Evolutionary conservation across 2,797 vertebrate genomes (phyloP).

Genomic region (Staurois parvus): DNA sequence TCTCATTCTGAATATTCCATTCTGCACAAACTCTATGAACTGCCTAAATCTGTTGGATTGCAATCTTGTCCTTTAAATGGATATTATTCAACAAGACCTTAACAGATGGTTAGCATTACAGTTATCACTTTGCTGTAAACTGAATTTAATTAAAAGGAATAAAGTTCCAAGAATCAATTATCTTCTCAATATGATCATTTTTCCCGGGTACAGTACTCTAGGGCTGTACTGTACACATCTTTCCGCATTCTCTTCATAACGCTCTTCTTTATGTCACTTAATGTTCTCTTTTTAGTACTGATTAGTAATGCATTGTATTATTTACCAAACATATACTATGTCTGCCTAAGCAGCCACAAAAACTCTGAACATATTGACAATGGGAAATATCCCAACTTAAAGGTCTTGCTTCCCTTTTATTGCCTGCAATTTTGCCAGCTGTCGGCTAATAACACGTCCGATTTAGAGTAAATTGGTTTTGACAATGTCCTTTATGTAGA

Average conservation of each 20-base stretch:
- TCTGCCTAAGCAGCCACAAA: too few relatives aligned
- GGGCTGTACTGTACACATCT: constrained; percentile 1
- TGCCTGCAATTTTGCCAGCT: too few relatives aligned
- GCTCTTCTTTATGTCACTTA: not conserved
- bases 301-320: not conserved
- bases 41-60: constrained; percentile 31
- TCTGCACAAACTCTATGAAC: not conserved
- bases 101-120: constrained; percentile 59
- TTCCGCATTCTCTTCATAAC: not conserved
- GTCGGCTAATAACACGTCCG: too few relatives aligned
- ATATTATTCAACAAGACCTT: constrained; percentile 56
- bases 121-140: constrained; percentile 62
- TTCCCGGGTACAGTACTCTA: constrained; percentile 9
- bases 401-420: not conserved
- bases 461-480: too few relatives aligned
- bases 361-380: too few relatives aligned
- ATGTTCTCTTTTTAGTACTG: not conserved
- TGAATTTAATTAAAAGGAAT: constrained; percentile 62
- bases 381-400: not conserved
- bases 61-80: constrained; percentile 52
- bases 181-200: constrained; percentile 58
- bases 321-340: not conserved
- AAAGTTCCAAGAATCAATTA: constrained; percentile 62
- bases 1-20: not conserved
- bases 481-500: too few relatives aligned